Percentiles rank a stretch among this genome's conserved stretches.
These are phyloP conservation scores for Hippoglossus stenolepis DNA, from an alignment of 2,113 vertebrate genomes.

Conservation along the genomic window DNA sequence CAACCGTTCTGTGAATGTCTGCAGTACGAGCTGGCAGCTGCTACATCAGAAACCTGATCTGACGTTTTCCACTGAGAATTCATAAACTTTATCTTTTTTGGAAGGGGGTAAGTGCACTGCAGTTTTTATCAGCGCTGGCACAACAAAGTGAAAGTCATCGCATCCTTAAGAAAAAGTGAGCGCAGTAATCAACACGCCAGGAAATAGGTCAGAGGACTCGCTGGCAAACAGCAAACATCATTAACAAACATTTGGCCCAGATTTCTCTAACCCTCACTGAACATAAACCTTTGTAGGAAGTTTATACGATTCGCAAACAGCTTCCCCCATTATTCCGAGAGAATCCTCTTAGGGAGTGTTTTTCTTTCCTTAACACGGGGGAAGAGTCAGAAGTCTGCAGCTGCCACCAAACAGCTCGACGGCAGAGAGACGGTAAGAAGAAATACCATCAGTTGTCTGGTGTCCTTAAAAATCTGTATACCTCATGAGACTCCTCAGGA, in stretches of 20 bases:
- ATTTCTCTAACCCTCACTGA: constrained; percentile 27
- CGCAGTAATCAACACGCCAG: constrained; percentile 46
- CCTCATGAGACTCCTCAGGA: background rate
- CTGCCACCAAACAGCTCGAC: background rate
- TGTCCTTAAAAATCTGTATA: background rate
- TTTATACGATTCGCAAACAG: constrained; percentile 22
- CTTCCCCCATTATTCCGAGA: background rate
- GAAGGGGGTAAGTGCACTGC: background rate
- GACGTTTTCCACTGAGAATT: constrained; percentile 18
- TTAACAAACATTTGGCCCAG: constrained; percentile 59
- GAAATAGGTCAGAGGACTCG: constrained; percentile 43
- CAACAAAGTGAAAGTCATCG: constrained; percentile 29
- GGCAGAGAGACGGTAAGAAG: background rate
- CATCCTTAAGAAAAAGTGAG: constrained; percentile 34
- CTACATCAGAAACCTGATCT: background rate
- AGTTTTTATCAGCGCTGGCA: constrained; percentile 38
- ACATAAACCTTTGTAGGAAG: constrained; percentile 23
- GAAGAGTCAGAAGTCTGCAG: background rate
- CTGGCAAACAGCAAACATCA: constrained; percentile 46
- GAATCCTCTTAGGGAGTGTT: background rate
- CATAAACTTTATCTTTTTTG: background rate
- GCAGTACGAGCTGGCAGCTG: background rate
- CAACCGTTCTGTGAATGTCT: background rate
- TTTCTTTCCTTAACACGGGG: background rate
- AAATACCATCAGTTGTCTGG: background rate